These are phyloP conservation scores for Haemorhous mexicanus DNA, from an alignment of 2,113 vertebrate genomes.

Conservation along the genomic window DNA sequence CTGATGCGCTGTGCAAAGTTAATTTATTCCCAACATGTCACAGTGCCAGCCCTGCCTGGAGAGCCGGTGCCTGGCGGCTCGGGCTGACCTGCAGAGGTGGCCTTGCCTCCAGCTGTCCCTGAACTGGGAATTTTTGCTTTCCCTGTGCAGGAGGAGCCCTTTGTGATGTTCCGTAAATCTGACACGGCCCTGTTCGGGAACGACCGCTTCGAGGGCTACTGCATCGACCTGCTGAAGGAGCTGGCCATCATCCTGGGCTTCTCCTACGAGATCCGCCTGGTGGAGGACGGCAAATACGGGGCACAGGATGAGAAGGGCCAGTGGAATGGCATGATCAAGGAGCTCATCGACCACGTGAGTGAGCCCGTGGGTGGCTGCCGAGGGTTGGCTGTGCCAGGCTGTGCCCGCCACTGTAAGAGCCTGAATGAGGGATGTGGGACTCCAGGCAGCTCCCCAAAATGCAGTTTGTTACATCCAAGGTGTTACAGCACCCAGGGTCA, in stretches of 20 bases:
- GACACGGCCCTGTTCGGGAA: slow-evolving; percentile 93
- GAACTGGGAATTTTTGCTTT: neutral
- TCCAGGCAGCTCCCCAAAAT: too few species aligned
- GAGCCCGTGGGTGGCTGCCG: rapidly evolving
- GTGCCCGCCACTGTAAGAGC: too few species aligned
- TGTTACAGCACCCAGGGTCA: too few species aligned
- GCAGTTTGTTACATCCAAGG: too few species aligned
- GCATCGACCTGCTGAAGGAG: slow-evolving; percentile 95
- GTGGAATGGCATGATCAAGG: slow-evolving; percentile 97
- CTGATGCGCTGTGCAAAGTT: slow-evolving; percentile 25
- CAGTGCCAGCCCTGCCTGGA: neutral
- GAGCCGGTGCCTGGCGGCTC: neutral
- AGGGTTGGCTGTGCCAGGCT: neutral
- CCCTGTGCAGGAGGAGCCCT: slow-evolving; percentile 89
- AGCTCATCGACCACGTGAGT: slow-evolving; percentile 98
- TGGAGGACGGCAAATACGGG: slow-evolving; percentile 93
- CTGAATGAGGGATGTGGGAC: too few species aligned
- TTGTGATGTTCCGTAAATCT: slow-evolving; percentile 97
- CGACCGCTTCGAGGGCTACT: slow-evolving; percentile 97
- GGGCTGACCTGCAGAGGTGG: neutral
- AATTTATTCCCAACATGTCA: slow-evolving; percentile 26
- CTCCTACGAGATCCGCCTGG: slow-evolving; percentile 92
- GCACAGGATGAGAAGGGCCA: slow-evolving; percentile 97
- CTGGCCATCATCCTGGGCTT: slow-evolving; percentile 92
- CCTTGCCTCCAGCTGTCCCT: neutral